Evolutionary conservation across 2,888 invertebrate genomes (phyloP), one percentile per base, ranked within the genome.

Genomic region (Onchidella celtica): DNA sequence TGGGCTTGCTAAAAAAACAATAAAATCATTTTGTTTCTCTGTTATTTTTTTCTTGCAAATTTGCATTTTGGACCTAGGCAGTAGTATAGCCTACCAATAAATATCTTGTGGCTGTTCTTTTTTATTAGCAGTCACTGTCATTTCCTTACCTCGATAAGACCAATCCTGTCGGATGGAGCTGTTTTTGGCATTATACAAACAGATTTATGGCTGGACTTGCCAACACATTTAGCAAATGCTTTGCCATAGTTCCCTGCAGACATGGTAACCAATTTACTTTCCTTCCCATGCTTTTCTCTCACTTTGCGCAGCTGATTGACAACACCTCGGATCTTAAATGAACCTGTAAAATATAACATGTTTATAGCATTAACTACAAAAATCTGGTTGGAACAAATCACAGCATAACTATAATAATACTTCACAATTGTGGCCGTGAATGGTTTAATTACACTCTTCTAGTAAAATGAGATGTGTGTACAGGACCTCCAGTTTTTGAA

Each of bases 191-290:
- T 91, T 1, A 93, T 57, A 63, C 92, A 90, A 1, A 90, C 91
- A 11, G 86, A 79, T 11, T 90, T 81, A 21, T 86, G 85, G 6
- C 40, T n/a, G 17, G 40, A 72, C 17, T 27, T 55, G 3, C 66
- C 59, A 21, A 72, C 72, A 57, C 89, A 86, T 78, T 88, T 87
- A 6, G 92, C 91, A 85, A 93, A 93, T 2, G 93, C 90, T 79
- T 90, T 91, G n/a, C 93, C 93, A 86, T 92, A 93, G 81, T 93
- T 93, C 27, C 93, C 93, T 27, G 92, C 93, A 27, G 93, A 93
- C 86, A 91, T 89, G 0, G 92, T 90, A 9, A 93, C 86, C 32
- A 91, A 86, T n/a, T 73, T 86, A 27, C 83, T 81, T 1, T 76
- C 9, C 14, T 88, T 87, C 34, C 81, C 85, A 0, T 86, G 85